Conservation (phyloP, 2,113 vertebrate genomes). For the Bettongia penicillata region DNA sequence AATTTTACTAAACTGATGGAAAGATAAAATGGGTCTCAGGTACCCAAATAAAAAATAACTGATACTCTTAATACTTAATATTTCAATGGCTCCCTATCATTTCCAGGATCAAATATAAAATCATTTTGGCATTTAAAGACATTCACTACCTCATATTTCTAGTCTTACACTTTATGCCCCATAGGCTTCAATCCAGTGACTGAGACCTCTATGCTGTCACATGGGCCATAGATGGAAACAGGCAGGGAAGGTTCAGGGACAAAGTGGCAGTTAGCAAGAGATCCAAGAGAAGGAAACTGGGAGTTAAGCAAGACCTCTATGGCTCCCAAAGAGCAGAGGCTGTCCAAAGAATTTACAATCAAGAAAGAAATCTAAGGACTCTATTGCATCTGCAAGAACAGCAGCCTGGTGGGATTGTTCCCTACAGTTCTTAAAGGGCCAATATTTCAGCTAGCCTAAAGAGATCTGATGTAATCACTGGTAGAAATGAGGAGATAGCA, state of each 20-base stretch:
- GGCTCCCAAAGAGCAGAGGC: not conserved
- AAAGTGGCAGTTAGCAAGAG: not conserved
- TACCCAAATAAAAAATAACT: conserved; percentile 32
- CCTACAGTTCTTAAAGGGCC: not conserved
- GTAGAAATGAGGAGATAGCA: not conserved
- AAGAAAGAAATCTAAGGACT: not conserved
- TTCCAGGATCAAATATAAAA: not conserved
- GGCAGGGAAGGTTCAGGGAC: not conserved
- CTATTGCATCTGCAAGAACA: not conserved
- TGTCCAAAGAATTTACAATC: not conserved
- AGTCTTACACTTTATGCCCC: not conserved
- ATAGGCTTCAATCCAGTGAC: not conserved
- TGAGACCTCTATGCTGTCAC: not conserved
- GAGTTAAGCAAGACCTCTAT: not conserved
- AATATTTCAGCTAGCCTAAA: not conserved
- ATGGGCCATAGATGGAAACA: not conserved
- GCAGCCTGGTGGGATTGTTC: not conserved
- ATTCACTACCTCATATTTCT: not conserved
- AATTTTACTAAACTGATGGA: conserved; percentile 68
- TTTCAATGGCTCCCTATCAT: not conserved
- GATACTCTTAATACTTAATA: not conserved
- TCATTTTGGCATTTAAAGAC: not conserved
- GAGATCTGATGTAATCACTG: not conserved
- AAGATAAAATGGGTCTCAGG: conserved; percentile 16
- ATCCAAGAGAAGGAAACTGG: not conserved